phyloP scores from a whole-genome alignment of 2,888 invertebrate genomes.

The Abrostola tripartita region DNA sequence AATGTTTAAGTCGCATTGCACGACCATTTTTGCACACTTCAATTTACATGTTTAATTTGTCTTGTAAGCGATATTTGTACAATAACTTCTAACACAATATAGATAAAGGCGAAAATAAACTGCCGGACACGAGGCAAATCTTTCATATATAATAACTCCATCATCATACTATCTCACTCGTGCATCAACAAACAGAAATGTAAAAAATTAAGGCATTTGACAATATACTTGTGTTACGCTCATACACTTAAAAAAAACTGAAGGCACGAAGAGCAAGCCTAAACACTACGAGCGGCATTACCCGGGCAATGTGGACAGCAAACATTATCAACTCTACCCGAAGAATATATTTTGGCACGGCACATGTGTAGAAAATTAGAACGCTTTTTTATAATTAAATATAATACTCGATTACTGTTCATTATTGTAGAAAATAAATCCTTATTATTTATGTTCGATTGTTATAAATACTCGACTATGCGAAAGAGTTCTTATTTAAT shows the following conservation, averaged over 20 bases:
- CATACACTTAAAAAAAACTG: constrained; percentile 17
- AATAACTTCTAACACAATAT: no score
- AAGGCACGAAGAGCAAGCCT: constrained; percentile 46
- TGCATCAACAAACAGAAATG: constrained; percentile 9
- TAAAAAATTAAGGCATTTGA: constrained; percentile 24
- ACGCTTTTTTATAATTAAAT: constrained; percentile 62
- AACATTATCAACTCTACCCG: constrained; percentile 26
- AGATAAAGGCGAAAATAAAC: no score
- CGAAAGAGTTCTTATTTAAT: constrained; percentile 17
- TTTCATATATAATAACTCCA: neutral
- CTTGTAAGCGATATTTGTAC: no score
- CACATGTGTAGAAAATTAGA: constrained; percentile 71
- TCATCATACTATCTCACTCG: neutral
- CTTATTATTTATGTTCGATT: constrained; percentile 37
- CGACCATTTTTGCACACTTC: neutral
- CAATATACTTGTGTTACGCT: neutral
- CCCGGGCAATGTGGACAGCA: constrained; percentile 21
- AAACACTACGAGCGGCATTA: constrained; percentile 12
- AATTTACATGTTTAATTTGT: no score
- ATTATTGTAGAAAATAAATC: constrained; percentile 61
- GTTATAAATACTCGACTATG: constrained; percentile 24
- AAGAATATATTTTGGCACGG: constrained; percentile 76
- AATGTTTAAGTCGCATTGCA: constrained; percentile 17
- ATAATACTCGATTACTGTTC: constrained; percentile 70
- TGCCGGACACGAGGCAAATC: neutral